Base-by-base conservation (phyloP, 2,888 invertebrate genomes). In the Vesta saturnalis region DNA sequence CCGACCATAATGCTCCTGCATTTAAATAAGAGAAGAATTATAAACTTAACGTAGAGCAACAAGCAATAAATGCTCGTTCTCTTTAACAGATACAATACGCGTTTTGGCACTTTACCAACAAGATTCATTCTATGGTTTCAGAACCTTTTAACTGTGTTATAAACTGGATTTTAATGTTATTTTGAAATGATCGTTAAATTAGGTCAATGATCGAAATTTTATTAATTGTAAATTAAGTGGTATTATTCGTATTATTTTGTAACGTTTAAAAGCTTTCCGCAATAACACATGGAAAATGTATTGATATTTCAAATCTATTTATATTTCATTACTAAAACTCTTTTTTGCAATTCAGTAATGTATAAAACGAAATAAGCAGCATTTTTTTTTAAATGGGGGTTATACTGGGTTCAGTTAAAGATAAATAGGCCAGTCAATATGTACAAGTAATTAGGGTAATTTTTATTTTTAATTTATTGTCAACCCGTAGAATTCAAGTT, bases 21-120 rank as follows among this genome's bases (percentile, higher is more conserved):
- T 66, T 62, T 69, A 69, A 66, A 69, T 69, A 69, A 62, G 22
- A 49, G 54, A 65, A 69, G 69, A 65, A 69, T 64, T 69, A 69
- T 69, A 69, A 69, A 55, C 64, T 64, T 64, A 69, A 64, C 61
- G 61, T 65, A 65, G 54, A 61, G 65, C 69, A 69, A 69, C 64
- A 64, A 69, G 67, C 67, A 68, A 68, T 68, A 60, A 67, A 52
- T 67, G 67, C 23, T 54, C n/a, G 39, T n/a, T 39, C 39, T 39
- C 39, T 39, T 39, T 12, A 23, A 23, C 23, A 15, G 21, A 57
- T n/a, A 52, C 43, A 54, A 54, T 16, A 23, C 57, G 58, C 57
- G 46, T 62, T 62, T 56, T 68, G 67, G 67, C 63, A 55, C 15
- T 49, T 49, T 64, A 55, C 67, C 67, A 66, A 60, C 49, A 35